Evolutionary conservation across 2,113 vertebrate species (phyloP).

Genomic region (Uria aalge): DNA sequence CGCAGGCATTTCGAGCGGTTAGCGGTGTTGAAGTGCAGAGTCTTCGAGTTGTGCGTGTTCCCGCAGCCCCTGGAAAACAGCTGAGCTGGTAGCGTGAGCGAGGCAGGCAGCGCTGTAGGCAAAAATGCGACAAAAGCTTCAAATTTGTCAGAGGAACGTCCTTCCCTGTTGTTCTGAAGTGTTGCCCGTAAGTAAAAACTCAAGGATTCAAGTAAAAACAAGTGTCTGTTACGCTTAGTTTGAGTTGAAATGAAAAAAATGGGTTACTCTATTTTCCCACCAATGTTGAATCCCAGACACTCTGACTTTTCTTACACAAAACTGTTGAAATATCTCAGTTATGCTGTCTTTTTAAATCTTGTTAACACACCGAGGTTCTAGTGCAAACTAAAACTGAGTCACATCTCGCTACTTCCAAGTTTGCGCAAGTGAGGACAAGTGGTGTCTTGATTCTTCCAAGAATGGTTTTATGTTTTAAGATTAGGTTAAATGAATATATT

Average conservation of each 20-base stretch:
- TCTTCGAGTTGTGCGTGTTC: not conserved
- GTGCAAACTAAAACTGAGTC: not conserved
- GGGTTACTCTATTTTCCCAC: fast-evolving
- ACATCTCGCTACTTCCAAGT: not conserved
- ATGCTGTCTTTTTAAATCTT: fast-evolving
- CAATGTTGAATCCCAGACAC: not conserved
- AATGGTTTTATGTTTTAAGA: not conserved
- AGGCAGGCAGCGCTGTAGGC: not conserved
- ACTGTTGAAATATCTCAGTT: not conserved
- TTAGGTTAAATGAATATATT: fast-evolving
- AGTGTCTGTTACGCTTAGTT: not conserved
- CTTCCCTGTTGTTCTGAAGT: not conserved
- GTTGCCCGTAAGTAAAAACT: not conserved
- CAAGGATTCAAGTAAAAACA: not conserved
- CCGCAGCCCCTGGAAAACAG: not conserved
- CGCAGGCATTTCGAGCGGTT: fast-evolving
- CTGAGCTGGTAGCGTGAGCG: fast-evolving
- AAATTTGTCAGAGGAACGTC: not conserved
- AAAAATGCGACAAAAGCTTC: not conserved
- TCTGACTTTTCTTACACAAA: not conserved
- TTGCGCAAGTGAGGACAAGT: not conserved
- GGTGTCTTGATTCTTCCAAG: not conserved
- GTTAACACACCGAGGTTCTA: not conserved
- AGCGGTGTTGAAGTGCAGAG: fast-evolving
- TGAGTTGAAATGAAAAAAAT: not conserved